phyloP scores from a whole-genome alignment of 92 coral and sea anemone species.

The Hydrozoanthus gracilis region DNA sequence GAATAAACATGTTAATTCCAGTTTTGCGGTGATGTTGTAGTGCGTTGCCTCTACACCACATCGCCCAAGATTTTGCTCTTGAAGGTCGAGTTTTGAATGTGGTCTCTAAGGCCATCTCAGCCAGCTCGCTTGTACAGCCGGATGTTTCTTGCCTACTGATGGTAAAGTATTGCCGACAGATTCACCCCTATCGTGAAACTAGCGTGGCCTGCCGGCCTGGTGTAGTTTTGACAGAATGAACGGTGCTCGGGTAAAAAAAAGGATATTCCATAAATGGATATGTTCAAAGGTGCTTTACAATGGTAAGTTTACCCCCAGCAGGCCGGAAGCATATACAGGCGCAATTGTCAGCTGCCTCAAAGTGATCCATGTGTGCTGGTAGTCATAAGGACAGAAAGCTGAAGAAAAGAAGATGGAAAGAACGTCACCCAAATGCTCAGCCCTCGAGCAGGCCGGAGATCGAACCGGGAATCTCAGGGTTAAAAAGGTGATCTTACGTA shows the following conservation, averaged over 20 bases:
- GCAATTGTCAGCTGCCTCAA: no score
- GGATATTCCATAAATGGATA: no score
- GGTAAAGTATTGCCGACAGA: not conserved
- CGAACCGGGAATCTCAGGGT: no score
- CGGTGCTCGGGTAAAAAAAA: constrained; percentile 1
- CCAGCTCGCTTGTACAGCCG: not conserved
- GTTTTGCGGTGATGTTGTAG: not conserved
- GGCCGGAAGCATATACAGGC: no score
- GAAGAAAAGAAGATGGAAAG: no score
- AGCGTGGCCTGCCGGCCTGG: constrained; percentile 48
- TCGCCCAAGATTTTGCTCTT: not conserved
- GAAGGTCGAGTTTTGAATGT: not conserved
- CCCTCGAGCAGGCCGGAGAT: no score
- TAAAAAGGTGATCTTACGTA: no score
- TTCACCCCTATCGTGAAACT: not conserved
- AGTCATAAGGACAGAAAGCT: no score
- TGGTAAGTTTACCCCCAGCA: no score
- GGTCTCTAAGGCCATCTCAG: not conserved
- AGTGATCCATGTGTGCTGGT: no score
- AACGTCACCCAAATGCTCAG: no score
- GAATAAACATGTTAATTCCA: not conserved
- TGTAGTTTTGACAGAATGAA: not conserved
- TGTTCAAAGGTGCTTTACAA: no score
- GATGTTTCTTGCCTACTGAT: not conserved
- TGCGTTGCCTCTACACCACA: not conserved